Evolutionary conservation across 2,888 invertebrate genomes (phyloP).

Genomic region (Plebejus melissa): DNA sequence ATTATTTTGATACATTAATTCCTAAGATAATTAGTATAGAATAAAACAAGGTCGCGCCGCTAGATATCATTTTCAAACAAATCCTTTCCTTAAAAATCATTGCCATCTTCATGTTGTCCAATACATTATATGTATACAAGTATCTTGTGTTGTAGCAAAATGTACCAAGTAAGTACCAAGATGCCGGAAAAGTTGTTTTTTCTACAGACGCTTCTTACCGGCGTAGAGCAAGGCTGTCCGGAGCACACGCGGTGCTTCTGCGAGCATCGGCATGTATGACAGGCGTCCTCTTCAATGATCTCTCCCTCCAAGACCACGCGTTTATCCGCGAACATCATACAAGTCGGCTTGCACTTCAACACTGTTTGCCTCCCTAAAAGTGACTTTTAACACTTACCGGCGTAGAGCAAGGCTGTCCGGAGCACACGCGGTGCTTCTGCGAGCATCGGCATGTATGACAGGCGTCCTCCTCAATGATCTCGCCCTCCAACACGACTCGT

Average conservation of each 20-base stretch:
- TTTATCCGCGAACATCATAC: slow-evolving; percentile 82
- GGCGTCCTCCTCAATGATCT: slow-evolving; percentile 84
- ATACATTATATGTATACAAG: no score
- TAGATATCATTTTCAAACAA: no score
- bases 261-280: slow-evolving; percentile 89
- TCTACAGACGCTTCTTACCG: no score
- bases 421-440: slow-evolving; percentile 83
- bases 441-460: slow-evolving; percentile 91
- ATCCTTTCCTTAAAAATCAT: no score
- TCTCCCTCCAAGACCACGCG: slow-evolving; percentile 87
- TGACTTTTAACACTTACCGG: slow-evolving; percentile 43
- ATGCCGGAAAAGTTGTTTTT: no score
- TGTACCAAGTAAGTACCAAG: no score
- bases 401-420: slow-evolving; percentile 83
- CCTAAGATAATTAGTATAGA: no score
- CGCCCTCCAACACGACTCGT: slow-evolving; percentile 85
- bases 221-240: slow-evolving; percentile 82
- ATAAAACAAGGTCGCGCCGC: no score
- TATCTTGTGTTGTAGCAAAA: no score
- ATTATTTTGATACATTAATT: no score
- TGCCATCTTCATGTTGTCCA: no score
- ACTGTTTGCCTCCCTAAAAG: neutral
- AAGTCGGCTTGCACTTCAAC: slow-evolving; percentile 82
- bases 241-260: slow-evolving; percentile 83
- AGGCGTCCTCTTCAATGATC: slow-evolving; percentile 84